Evolutionary conservation across 2,113 vertebrate species (phyloP).

Genomic region (Embiotoca jacksoni): DNA sequence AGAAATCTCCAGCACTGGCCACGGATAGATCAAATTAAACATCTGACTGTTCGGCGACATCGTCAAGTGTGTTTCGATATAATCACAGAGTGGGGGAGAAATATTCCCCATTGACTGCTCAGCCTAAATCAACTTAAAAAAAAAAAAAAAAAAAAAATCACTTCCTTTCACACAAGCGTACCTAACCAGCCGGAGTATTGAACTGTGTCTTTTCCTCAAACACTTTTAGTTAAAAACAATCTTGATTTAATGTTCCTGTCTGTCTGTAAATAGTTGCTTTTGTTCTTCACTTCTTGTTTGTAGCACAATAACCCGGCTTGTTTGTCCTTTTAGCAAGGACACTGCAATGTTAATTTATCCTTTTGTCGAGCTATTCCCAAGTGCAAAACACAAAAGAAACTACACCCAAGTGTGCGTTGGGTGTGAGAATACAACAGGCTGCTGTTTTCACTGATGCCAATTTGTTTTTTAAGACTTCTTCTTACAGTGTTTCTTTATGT

Average conservation of each 20-base stretch:
- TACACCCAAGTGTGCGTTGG: constrained; percentile 11
- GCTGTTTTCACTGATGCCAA: constrained; percentile 23
- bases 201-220: neutral
- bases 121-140: neutral
- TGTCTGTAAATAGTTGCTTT: constrained; percentile 13
- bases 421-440: constrained; percentile 34
- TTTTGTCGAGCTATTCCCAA: constrained; percentile 18
- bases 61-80: neutral
- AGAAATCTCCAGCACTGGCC: neutral
- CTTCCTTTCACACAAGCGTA: neutral
- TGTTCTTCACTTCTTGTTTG: constrained; percentile 15
- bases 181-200: neutral
- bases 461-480: constrained; percentile 1
- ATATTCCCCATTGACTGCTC: neutral
- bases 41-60: constrained; percentile 4
- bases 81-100: neutral
- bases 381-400: constrained; percentile 25
- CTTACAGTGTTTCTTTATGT: constrained; percentile 17
- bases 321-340: constrained; percentile 40
- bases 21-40: constrained; percentile 16
- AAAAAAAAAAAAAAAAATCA: neutral
- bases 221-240: neutral
- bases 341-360: constrained; percentile 34
- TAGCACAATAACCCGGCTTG: neutral
- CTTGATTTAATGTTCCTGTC: constrained; percentile 16